Evolutionary conservation across 2,888 invertebrate genomes (phyloP), one percentile per base, ranked within the genome.

Genomic region (Tinea trinotella): DNA sequence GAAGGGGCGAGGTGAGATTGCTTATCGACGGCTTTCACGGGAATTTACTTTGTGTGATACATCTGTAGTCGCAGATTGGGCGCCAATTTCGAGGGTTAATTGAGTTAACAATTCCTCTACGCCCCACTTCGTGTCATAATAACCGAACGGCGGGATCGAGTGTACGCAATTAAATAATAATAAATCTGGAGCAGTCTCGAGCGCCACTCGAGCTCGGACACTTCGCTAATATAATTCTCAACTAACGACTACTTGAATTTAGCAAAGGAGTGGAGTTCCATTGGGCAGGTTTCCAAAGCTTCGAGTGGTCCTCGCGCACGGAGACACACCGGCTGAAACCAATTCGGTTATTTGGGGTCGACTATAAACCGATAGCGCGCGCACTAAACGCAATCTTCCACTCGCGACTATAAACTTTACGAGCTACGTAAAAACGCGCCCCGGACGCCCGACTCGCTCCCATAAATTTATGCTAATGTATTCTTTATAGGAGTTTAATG

Each of bases 401-500:
- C 83, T 81, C 78, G 84, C 83, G 81, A 77, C 83, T 78, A 80
- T 85, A 85, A 84, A 85, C 76, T 85, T 85, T 85, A 85, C 84
- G 85, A 85, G 83, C 79, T 80, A 83, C 84, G 84, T 84, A 85
- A 85, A 85, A 85, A 84, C 84, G 81, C 81, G 82, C 79, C 82
- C 80, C 79, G 75, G 76, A 80, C 79, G 79, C 76, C n/a, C 81
- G 78, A 80, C 79, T 80, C 71, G 79, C 84, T 79, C 74, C 83
- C 81, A 82, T 85, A 84, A 85, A 85, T 85, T 85, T 83, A 85
- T 85, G 85, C 83, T 85, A 85, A 85, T 85, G 84, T 84, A 85
- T 85, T 85, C 85, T 84, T 83, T 85, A 85, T 85, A 83, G 84
- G 81, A 84, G 80, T 84, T 85, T 84, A 84, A 84, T 85, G 84